Conservation (phyloP, 2,113 vertebrate species). For the Tamias sibiricus region DNA sequence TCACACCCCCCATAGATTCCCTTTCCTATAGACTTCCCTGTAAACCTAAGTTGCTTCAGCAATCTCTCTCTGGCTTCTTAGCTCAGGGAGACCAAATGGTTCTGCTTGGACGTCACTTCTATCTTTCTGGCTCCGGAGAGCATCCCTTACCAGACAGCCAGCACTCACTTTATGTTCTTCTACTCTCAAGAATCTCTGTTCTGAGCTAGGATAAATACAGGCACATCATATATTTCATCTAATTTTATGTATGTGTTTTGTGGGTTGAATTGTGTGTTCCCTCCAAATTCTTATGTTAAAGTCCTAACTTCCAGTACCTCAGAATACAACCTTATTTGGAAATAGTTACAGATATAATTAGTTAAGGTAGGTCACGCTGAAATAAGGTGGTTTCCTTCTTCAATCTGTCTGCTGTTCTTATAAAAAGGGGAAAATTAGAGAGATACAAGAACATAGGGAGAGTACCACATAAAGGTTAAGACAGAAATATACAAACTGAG, state of each 20-base stretch:
- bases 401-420: neutral
- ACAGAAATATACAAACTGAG: neutral
- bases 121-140: neutral
- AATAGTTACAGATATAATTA: neutral
- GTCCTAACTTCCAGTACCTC: neutral
- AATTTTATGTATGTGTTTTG: neutral
- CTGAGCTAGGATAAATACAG: neutral
- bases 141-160: neutral
- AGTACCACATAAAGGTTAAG: neutral
- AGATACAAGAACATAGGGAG: neutral
- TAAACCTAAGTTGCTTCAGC: neutral
- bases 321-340: neutral
- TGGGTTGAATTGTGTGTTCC: neutral
- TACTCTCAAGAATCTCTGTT: neutral
- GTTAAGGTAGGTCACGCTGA: neutral
- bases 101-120: neutral
- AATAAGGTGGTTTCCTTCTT: neutral
- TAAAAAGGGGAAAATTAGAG: neutral
- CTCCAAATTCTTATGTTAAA: neutral
- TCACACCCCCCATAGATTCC: neutral
- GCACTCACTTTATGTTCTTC: neutral
- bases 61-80: neutral
- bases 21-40: neutral
- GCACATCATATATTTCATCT: neutral
- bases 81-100: neutral